Conservation (phyloP, 2,113 vertebrate species). For the Phasianus colchicus region DNA sequence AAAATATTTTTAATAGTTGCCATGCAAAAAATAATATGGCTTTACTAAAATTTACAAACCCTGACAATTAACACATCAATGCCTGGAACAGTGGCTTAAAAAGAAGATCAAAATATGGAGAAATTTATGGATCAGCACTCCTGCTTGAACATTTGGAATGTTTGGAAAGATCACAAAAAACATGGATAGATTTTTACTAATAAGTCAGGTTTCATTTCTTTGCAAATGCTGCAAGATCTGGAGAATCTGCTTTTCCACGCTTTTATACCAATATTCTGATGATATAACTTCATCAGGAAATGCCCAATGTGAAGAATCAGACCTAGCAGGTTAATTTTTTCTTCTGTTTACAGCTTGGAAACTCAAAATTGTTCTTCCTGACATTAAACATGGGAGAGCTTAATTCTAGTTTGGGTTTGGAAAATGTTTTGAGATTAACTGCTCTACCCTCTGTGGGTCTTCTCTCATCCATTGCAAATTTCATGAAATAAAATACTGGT, state of each 20-base stretch:
- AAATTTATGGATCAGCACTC: slow-evolving; percentile 41
- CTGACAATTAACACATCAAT: slow-evolving; percentile 80
- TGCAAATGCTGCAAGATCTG: slow-evolving; percentile 55
- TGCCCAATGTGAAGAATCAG: neutral
- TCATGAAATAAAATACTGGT: slow-evolving; percentile 73
- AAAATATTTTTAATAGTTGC: slow-evolving; percentile 86
- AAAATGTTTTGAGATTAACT: neutral
- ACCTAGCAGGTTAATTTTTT: neutral
- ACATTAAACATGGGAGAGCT: neutral
- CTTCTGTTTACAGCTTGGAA: neutral
- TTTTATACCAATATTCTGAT: neutral
- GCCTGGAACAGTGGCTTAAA: slow-evolving; percentile 54
- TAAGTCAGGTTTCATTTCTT: slow-evolving; percentile 42
- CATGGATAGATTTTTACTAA: slow-evolving; percentile 38
- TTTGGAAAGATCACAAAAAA: slow-evolving; percentile 27
- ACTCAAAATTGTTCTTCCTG: neutral
- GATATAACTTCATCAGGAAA: neutral
- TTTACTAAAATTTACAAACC: slow-evolving; percentile 81
- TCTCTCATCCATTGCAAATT: slow-evolving; percentile 28
- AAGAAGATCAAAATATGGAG: slow-evolving; percentile 8
- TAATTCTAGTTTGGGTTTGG: neutral
- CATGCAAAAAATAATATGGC: slow-evolving; percentile 80
- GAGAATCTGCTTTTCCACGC: slow-evolving; percentile 51
- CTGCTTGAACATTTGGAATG: slow-evolving; percentile 30
- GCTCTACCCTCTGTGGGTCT: neutral